Base-by-base conservation (phyloP, 1,140 invertebrate genomes). In the Vanessa tameamea region DNA sequence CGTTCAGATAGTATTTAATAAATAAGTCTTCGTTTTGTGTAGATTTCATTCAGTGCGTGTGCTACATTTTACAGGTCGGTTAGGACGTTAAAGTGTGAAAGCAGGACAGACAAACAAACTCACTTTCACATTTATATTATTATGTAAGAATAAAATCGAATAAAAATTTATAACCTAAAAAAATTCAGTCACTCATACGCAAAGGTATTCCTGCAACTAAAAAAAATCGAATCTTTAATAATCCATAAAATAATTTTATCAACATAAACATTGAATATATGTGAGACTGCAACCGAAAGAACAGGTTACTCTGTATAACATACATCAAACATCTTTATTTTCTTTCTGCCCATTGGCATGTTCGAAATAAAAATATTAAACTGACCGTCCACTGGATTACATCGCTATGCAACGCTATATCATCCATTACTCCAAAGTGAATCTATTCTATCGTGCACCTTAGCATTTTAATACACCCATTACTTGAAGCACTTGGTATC, bases 301-400 rank as follows among this genome's bases (percentile, higher is more conserved):
- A 53, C 48, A 67, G 51, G 15, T 67, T 37, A 48, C 63, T 7
- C 31, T 20, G 67, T 72, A 14, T 65, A n/a, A 23, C 50, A 47
- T 65, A 55, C 63, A 64, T 72, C 63, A 65, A 65, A 72, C 50
- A 64, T 72, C 69, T 72, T 53, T 47, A 72, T 64, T 65, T 31
- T 53, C 69, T 43, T 55, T 43, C 55, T 51, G 55, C 37, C 61
- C 53, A 37, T 66, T 67, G 53, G 16, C 53, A 67, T 47, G 67
- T 61, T 47, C n/a, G 50, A 70, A 70, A 63, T 63, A 61, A 50
- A 50, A 43, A 63, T 50, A 61, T 47, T 5, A 65, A 47, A 13
- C 13, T 4, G 43, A 65, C 9, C 16, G 16, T 51, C 20, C 23
- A 26, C 4, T 51, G 23, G 23, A 51, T 4, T 53, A 13, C n/a